These are phyloP conservation scores for Hyalella azteca DNA, from an alignment of 2,888 invertebrate genomes.

Conservation along the genomic window DNA sequence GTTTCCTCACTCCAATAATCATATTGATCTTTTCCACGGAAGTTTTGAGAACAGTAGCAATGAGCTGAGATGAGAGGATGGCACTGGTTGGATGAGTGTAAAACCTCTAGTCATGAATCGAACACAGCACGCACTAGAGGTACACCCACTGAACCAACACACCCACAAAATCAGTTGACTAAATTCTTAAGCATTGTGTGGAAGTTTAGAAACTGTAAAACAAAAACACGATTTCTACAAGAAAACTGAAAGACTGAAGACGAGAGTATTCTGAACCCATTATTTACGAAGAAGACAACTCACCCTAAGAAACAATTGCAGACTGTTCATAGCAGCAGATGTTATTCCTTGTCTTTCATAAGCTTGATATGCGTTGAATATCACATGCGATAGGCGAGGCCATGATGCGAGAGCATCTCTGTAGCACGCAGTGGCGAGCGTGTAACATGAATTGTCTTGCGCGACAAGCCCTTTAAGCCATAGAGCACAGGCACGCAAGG, in stretches of 20 bases:
- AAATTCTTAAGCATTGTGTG: too few relatives aligned
- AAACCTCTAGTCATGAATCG: conserved; percentile 58
- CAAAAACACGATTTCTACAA: too few relatives aligned
- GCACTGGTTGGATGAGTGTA: conserved; percentile 56
- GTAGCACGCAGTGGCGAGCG: conserved; percentile 39
- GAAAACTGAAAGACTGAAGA: too few relatives aligned
- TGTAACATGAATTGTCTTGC: conserved; percentile 38
- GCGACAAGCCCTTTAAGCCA: conserved; percentile 39
- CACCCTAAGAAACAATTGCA: conserved; percentile 46
- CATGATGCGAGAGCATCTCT: conserved; percentile 13
- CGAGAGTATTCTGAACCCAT: neutral
- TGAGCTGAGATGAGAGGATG: neutral
- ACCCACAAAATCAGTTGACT: too few relatives aligned
- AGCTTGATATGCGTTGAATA: conserved; percentile 42
- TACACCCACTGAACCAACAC: conserved; percentile 46
- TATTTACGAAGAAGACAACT: neutral
- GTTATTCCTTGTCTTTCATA: conserved; percentile 18
- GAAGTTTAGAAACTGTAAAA: too few relatives aligned
- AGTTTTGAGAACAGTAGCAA: neutral
- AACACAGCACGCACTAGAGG: conserved; percentile 56
- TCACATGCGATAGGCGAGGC: conserved; percentile 24
- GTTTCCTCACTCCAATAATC: neutral
- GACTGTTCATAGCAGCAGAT: conserved; percentile 38
- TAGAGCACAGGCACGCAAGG: conserved; percentile 35
- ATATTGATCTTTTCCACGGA: neutral